phyloP scores from a whole-genome alignment of 1,140 invertebrate genomes.

The Scaptomyza pallida region DNA sequence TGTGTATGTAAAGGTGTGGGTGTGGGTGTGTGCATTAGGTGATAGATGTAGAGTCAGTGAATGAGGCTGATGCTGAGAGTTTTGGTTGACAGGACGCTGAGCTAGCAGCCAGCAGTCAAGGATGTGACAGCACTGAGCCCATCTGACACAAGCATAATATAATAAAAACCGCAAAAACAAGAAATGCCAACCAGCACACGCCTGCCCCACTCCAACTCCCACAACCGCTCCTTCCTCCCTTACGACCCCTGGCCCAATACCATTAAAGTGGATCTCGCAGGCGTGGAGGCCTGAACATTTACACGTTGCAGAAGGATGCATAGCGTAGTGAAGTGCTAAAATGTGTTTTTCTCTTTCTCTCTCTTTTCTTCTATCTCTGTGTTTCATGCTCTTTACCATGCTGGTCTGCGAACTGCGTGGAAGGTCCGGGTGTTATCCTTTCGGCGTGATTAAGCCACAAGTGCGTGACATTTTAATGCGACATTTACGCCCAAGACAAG shows the following conservation, averaged over 20 bases:
- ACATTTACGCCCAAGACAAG: slow-evolving; percentile 80
- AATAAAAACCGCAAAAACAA: slow-evolving; percentile 78
- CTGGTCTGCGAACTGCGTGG: slow-evolving; percentile 1
- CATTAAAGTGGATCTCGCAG: slow-evolving; percentile 25
- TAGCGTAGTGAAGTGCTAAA: slow-evolving; percentile 36
- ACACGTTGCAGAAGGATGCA: not conserved
- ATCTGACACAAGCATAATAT: slow-evolving; percentile 79
- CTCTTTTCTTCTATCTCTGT: no score
- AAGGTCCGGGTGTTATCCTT: slow-evolving; percentile 59
- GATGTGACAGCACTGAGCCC: slow-evolving; percentile 76
- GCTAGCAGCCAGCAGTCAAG: slow-evolving; percentile 64
- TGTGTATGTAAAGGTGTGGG: slow-evolving; percentile 6
- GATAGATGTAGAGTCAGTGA: not conserved
- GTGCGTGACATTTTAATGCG: slow-evolving; percentile 82
- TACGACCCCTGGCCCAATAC: not conserved
- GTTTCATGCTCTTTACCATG: no score
- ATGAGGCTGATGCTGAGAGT: slow-evolving; percentile 31
- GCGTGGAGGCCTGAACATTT: not conserved
- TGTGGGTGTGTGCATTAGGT: slow-evolving; percentile 27
- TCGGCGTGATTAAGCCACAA: slow-evolving; percentile 80
- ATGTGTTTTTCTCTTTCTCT: slow-evolving; percentile 16
- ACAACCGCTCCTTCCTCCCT: no score
- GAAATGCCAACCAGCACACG: slow-evolving; percentile 55
- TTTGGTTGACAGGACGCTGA: slow-evolving; percentile 67
- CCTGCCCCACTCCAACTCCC: no score